Percentiles rank a stretch among this genome's conserved stretches.
phyloP scores from a whole-genome alignment of 1,140 invertebrate species.

The Cydia fagiglandana region DNA sequence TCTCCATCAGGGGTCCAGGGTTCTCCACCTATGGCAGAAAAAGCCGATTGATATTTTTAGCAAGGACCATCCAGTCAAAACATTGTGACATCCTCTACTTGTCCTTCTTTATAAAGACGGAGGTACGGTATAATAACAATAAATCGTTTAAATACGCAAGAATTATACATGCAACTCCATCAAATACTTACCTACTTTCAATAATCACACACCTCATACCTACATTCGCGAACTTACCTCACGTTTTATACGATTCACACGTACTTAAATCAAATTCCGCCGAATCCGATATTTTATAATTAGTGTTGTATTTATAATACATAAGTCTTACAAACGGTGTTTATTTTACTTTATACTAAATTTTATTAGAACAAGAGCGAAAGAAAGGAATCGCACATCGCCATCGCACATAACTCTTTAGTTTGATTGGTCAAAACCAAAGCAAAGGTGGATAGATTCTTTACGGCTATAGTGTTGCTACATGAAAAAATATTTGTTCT shows the following conservation, averaged over 20 bases:
- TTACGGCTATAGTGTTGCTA: background rate
- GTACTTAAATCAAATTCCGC: slow-evolving; percentile 16
- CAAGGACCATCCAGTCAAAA: slow-evolving; percentile 47
- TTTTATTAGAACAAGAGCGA: slow-evolving; percentile 43
- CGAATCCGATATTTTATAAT: slow-evolving; percentile 13
- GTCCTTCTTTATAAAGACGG: slow-evolving; percentile 33
- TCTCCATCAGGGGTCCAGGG: slow-evolving; percentile 62
- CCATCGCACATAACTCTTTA: slow-evolving; percentile 57
- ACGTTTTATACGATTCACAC: slow-evolving; percentile 42
- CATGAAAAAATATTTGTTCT: background rate
- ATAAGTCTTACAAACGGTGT: slow-evolving; percentile 13
- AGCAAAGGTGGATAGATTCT: slow-evolving; percentile 30
- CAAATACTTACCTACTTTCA: slow-evolving; percentile 71
- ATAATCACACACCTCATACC: slow-evolving; percentile 61
- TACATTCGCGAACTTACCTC: slow-evolving; percentile 64
- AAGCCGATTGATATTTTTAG: slow-evolving; percentile 53
- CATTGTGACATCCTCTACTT: slow-evolving; percentile 38
- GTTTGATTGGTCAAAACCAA: slow-evolving; percentile 43
- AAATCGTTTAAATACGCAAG: slow-evolving; percentile 49
- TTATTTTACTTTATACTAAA: slow-evolving; percentile 24
- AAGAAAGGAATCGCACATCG: slow-evolving; percentile 68
- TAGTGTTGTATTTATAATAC: slow-evolving; percentile 5
- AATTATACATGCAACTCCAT: slow-evolving; percentile 62
- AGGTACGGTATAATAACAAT: slow-evolving; percentile 44
- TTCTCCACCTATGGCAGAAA: slow-evolving; percentile 61